phyloP scores from a whole-genome alignment of 1,140 invertebrate genomes.

The Stegodyphus mimosarum region DNA sequence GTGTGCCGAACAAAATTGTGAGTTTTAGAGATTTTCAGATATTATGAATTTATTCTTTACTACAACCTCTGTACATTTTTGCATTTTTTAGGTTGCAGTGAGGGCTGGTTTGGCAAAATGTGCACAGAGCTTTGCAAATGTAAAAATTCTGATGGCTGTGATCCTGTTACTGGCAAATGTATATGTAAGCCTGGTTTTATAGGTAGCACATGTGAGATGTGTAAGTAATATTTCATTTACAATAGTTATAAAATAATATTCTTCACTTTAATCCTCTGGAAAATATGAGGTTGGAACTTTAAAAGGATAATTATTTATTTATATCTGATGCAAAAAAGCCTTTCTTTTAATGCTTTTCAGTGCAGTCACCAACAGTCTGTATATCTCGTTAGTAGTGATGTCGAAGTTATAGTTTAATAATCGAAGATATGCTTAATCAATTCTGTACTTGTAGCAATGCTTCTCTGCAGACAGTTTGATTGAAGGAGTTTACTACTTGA shows the following conservation, averaged over 20 bases:
- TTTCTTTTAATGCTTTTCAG: not conserved
- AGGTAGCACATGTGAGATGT: constrained; percentile 45
- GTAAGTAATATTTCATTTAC: constrained; percentile 19
- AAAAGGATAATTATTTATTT: not conserved
- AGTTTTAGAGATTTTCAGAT: too few species aligned
- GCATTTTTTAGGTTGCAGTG: constrained; percentile 38
- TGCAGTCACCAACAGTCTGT: not conserved
- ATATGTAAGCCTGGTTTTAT: constrained; percentile 52
- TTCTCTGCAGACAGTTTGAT: too few species aligned
- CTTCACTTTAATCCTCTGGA: not conserved
- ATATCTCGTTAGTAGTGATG: not conserved
- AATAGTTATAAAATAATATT: not conserved
- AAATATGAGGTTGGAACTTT: not conserved
- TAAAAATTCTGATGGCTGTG: constrained; percentile 42
- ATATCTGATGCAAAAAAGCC: not conserved
- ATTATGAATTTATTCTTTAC: too few species aligned
- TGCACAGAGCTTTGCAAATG: constrained; percentile 43
- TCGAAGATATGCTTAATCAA: too few species aligned
- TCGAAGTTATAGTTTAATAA: not conserved
- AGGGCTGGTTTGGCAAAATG: constrained; percentile 53
- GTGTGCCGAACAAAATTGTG: too few species aligned
- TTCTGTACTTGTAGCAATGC: too few species aligned
- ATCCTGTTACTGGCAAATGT: constrained; percentile 48
- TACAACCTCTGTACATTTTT: too few species aligned
- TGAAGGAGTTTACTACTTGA: too few species aligned